Evolutionary conservation across 35 echinoderm and acorn worm species (phyloP).

Genomic region (Holothuria glaberrima): DNA sequence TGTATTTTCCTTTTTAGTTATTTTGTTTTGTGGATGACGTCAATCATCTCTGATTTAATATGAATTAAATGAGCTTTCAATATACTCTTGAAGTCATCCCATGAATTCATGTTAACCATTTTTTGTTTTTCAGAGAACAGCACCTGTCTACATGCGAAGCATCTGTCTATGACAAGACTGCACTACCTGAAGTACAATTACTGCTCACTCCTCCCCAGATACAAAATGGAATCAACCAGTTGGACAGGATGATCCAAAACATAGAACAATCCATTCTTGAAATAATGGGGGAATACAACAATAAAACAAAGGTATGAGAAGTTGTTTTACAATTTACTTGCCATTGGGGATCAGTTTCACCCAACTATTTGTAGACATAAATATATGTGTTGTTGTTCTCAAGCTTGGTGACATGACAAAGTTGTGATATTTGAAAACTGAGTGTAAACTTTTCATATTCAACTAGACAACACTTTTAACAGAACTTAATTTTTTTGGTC

Average conservation of each 20-base stretch:
- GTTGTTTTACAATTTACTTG: neutral
- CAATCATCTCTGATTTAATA: neutral
- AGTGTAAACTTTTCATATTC: too few species aligned
- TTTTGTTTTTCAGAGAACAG: conserved; percentile 64
- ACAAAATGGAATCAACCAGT: conserved; percentile 75
- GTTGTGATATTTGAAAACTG: too few species aligned
- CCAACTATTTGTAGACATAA: neutral
- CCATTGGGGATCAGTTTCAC: neutral
- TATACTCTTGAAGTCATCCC: neutral
- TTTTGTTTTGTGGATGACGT: too few species aligned
- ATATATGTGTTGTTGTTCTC: neutral
- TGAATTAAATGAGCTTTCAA: neutral
- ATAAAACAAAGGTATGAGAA: conserved; percentile 79
- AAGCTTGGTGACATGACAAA: neutral
- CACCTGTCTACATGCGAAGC: conserved; percentile 75
- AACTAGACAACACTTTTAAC: too few species aligned
- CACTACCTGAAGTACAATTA: conserved; percentile 75
- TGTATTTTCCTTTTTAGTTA: too few species aligned
- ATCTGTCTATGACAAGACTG: conserved; percentile 79
- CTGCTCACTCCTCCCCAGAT: conserved; percentile 77
- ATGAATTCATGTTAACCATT: neutral
- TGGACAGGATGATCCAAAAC: conserved; percentile 76
- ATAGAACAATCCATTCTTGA: conserved; percentile 87
- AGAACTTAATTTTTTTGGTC: too few species aligned
- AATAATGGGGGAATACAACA: conserved; percentile 85